Percentiles rank a stretch among this genome's conserved stretches.
Evolutionary conservation across 2,888 invertebrate genomes (phyloP).

Genomic region (Euphydryas editha): DNA sequence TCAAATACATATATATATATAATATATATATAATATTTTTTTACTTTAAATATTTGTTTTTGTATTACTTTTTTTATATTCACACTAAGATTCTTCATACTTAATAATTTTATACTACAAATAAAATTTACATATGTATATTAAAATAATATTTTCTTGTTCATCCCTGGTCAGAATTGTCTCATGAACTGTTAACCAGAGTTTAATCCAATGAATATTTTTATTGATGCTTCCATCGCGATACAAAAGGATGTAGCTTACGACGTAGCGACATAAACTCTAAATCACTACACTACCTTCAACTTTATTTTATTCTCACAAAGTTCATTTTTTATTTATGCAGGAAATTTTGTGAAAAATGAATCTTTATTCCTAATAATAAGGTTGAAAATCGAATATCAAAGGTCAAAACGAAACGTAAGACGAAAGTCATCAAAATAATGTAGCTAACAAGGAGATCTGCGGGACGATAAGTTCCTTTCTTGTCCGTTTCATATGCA

Average conservation of each 20-base stretch:
- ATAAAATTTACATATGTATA: background rate
- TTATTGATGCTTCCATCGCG: conserved; percentile 75
- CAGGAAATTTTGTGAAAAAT: background rate
- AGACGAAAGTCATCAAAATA: conserved; percentile 69
- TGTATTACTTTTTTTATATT: background rate
- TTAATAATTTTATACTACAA: too few species aligned
- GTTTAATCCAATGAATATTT: conserved; percentile 82
- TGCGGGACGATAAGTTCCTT: conserved; percentile 72
- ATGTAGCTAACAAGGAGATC: conserved; percentile 66
- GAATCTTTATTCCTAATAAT: conserved; percentile 35
- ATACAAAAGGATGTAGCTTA: conserved; percentile 54
- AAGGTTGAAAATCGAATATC: conserved; percentile 41
- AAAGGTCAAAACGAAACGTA: conserved; percentile 48
- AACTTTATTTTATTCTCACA: conserved; percentile 3
- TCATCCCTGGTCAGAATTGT: conserved; percentile 68
- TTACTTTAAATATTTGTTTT: background rate
- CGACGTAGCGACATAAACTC: conserved; percentile 48
- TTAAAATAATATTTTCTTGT: conserved; percentile 2
- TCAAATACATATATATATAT: too few species aligned
- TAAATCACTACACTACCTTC: conserved; percentile 13
- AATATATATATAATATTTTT: too few species aligned
- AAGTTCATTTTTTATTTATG: conserved; percentile 33
- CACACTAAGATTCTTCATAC: too few species aligned
- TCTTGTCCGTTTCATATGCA: conserved; percentile 81
- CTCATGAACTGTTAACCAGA: conserved; percentile 79